These are phyloP conservation scores for Grus americana DNA, from an alignment of 2,113 vertebrate genomes.

Conservation along the genomic window DNA sequence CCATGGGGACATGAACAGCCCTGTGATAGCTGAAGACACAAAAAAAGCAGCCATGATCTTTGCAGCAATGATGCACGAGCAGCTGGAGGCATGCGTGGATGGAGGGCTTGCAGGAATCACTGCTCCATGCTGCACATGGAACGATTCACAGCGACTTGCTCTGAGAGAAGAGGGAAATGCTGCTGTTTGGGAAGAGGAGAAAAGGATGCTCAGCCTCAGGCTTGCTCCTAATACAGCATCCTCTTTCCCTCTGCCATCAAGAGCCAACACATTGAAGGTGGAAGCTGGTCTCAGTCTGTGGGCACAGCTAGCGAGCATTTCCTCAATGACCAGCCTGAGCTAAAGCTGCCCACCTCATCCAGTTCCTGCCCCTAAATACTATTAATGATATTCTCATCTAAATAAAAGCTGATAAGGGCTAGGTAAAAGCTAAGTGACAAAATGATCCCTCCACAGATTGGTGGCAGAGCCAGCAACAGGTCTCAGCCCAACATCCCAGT, in stretches of 20 bases:
- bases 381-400: not conserved
- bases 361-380: not conserved
- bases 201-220: not conserved
- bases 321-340: not conserved
- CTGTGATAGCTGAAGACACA: not conserved
- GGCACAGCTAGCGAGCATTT: not conserved
- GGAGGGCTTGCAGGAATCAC: not conserved
- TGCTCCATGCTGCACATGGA: not conserved
- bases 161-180: not conserved
- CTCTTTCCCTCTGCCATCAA: not conserved
- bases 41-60: rapidly evolving
- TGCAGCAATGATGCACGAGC: not conserved
- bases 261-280: not conserved
- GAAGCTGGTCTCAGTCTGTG: not conserved
- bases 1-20: rapidly evolving
- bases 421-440: not conserved
- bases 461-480: not conserved
- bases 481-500: not conserved
- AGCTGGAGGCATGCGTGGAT: rapidly evolving
- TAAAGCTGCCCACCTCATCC: not conserved
- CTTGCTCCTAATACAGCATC: not conserved
- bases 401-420: not conserved
- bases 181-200: not conserved
- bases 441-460: rapidly evolving
- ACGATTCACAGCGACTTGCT: not conserved